These are phyloP conservation scores for Zoanthus sociatus DNA, from an alignment of 92 coral and sea anemone species.

Conservation along the genomic window DNA sequence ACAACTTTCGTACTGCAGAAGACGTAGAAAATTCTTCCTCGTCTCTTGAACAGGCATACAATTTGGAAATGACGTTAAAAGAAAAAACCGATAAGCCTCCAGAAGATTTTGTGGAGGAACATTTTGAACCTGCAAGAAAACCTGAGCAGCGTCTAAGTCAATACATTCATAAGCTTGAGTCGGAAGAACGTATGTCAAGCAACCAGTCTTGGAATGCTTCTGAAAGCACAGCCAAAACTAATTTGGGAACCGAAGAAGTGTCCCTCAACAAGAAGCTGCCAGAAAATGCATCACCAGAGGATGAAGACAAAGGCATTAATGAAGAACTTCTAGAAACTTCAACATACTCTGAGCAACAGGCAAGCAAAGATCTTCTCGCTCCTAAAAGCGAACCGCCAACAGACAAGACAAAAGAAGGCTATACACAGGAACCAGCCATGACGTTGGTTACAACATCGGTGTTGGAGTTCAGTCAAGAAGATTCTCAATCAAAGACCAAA, in stretches of 20 bases:
- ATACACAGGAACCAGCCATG: background rate
- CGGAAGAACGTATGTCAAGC: background rate
- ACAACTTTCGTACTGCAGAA: background rate
- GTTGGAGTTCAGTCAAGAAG: background rate
- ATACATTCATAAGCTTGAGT: slow-evolving; percentile 13
- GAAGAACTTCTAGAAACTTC: slow-evolving; percentile 29
- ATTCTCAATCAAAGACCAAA: background rate
- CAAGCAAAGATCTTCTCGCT: slow-evolving; percentile 27
- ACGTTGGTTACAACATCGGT: no score
- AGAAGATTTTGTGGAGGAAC: slow-evolving; percentile 14
- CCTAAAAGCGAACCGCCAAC: background rate
- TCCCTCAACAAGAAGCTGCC: background rate
- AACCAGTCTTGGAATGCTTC: background rate
- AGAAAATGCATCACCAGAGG: background rate
- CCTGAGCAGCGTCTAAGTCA: slow-evolving; percentile 40
- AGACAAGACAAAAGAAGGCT: background rate
- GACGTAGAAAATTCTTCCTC: background rate
- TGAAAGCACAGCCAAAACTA: background rate
- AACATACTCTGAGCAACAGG: slow-evolving; percentile 15
- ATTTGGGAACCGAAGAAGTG: background rate
- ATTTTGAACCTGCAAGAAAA: slow-evolving; percentile 12
- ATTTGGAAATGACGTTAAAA: background rate
- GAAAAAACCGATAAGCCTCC: background rate
- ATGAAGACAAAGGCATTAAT: slow-evolving; percentile 16
- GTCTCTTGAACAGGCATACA: background rate